phyloP scores from a whole-genome alignment of 2,113 vertebrate genomes.

The Galbula dea region DNA sequence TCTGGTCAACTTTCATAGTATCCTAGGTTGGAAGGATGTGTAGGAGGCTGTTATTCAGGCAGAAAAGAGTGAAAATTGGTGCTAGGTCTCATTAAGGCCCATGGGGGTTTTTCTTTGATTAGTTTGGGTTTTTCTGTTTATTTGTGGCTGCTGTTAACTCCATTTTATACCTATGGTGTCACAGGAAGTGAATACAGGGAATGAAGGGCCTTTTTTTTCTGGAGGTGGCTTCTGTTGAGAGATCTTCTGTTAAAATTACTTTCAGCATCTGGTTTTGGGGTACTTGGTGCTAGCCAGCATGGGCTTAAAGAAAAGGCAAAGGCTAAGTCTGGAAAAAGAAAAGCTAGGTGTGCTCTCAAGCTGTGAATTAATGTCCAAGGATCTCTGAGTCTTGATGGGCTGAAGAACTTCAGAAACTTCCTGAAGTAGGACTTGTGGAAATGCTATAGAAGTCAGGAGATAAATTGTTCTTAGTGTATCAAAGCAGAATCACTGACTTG shows the following conservation, averaged over 20 bases:
- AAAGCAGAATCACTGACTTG: background rate
- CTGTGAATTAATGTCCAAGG: background rate
- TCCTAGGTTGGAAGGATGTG: background rate
- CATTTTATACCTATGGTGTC: background rate
- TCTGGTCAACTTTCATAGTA: background rate
- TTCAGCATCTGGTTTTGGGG: background rate
- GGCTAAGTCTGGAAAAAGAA: background rate
- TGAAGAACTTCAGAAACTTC: background rate
- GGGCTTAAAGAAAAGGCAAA: background rate
- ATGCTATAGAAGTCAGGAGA: background rate
- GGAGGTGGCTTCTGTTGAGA: background rate
- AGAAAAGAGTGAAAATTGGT: background rate
- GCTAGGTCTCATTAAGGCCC: background rate
- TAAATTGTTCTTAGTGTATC: background rate
- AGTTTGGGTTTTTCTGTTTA: background rate
- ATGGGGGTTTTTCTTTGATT: background rate
- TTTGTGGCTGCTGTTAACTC: background rate
- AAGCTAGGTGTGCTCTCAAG: background rate
- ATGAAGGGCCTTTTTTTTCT: background rate
- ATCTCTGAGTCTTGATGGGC: background rate
- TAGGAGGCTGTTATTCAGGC: background rate
- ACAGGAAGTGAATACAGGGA: background rate
- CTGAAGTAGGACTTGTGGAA: background rate
- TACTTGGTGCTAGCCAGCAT: rapidly evolving
- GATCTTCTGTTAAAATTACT: background rate